Conservation (phyloP, 2,888 invertebrate species). For the Achlya flavicornis region DNA sequence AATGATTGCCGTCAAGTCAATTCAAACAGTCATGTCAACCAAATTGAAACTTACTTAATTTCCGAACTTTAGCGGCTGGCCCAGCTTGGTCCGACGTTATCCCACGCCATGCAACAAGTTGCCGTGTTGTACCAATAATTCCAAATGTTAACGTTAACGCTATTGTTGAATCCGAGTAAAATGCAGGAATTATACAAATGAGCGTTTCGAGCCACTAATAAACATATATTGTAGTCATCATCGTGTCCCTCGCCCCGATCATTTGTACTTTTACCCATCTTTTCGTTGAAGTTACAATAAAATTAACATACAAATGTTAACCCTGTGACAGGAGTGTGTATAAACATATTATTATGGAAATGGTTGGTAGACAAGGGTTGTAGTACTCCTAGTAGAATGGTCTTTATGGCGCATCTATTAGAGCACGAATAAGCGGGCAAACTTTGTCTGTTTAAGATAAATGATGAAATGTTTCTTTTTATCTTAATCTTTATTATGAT, state of each 20-base stretch:
- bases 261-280: conserved; percentile 73
- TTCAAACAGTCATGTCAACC: conserved; percentile 24
- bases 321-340: conserved; percentile 46
- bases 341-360: conserved; percentile 38
- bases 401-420: conserved; percentile 26
- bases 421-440: conserved; percentile 19
- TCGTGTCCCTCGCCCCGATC: conserved; percentile 48
- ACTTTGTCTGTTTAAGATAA: conserved; percentile 13
- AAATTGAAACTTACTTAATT: conserved; percentile 19
- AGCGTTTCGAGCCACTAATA: conserved; percentile 53
- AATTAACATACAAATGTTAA: conserved; percentile 72
- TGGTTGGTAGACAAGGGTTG: conserved; percentile 34
- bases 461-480: conserved; percentile 5
- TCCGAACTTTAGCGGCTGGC: background rate
- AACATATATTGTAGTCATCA: conserved; percentile 52
- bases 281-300: conserved; percentile 66
- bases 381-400: conserved; percentile 18
- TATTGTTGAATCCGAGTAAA: conserved; percentile 42
- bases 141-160: conserved; percentile 21
- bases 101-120: conserved; percentile 35
- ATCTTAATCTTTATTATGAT: conserved; percentile 17
- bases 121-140: conserved; percentile 17
- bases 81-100: background rate
- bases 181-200: conserved; percentile 75
- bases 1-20: conserved; percentile 31